phyloP scores from a whole-genome alignment of 2,797 vertebrate genomes.

The Euphonia xanthogaster region DNA sequence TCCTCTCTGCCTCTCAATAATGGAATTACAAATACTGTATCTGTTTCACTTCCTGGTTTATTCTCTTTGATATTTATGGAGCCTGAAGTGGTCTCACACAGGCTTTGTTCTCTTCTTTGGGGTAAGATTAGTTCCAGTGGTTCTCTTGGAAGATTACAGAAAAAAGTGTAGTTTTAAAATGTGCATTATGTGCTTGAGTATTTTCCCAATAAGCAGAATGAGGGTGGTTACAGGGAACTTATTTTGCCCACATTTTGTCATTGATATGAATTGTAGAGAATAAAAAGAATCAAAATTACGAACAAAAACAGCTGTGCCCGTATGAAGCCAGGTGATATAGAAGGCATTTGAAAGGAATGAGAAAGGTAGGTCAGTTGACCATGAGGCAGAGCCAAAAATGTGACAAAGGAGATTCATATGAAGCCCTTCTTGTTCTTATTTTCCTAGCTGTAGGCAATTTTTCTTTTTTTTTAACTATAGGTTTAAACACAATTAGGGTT shows the following conservation, averaged over 20 bases:
- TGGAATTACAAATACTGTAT: constrained; percentile 54
- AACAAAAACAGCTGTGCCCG: not conserved
- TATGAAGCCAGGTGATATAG: not conserved
- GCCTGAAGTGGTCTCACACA: constrained; percentile 4
- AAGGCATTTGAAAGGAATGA: not conserved
- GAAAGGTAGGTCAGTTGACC: not conserved
- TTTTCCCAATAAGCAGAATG: not conserved
- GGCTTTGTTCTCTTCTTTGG: constrained; percentile 4
- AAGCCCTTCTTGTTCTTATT: not conserved
- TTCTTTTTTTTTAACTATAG: not conserved
- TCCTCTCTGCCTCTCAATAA: constrained; percentile 27
- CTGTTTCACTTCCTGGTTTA: constrained; percentile 52
- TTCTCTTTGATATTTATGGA: constrained; percentile 44
- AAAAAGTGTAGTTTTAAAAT: not conserved
- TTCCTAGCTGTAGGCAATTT: not conserved
- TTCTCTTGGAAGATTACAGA: constrained; percentile 20
- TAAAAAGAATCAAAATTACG: not conserved
- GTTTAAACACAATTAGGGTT: not conserved
- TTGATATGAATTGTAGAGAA: not conserved
- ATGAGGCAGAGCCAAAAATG: not conserved
- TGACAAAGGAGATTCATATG: not conserved
- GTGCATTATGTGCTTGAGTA: not conserved
- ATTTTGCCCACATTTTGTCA: not conserved
- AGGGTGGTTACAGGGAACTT: not conserved
- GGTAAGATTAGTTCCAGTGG: constrained; percentile 18